Evolutionary conservation across 2,113 vertebrate genomes (phyloP).

Genomic region (Ursus arctos): DNA sequence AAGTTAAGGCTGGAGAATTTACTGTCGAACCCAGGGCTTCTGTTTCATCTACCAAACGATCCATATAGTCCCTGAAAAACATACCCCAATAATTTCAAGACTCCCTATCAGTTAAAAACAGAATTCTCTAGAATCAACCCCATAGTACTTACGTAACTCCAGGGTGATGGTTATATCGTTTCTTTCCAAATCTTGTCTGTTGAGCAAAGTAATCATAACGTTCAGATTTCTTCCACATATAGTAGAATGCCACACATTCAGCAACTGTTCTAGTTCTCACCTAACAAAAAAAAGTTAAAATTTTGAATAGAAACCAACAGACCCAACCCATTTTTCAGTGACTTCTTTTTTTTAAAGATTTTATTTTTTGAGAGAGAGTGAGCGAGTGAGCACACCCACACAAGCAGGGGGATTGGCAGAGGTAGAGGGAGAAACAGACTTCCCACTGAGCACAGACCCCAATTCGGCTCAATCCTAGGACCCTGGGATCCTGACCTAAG

Average conservation of each 20-base stretch:
- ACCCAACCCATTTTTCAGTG: background rate
- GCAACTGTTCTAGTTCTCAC: slow-evolving; percentile 96
- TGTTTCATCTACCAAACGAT: slow-evolving; percentile 97
- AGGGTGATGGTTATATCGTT: slow-evolving; percentile 97
- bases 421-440: background rate
- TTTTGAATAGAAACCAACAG: background rate
- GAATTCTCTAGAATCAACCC: background rate
- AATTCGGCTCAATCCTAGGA: no score
- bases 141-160: slow-evolving; percentile 96
- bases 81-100: background rate
- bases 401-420: background rate
- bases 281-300: slow-evolving; percentile 81
- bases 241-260: slow-evolving; percentile 99
- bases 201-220: slow-evolving; percentile 98
- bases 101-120: background rate
- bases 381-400: no score
- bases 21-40: slow-evolving; percentile 94
- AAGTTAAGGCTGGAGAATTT: slow-evolving; percentile 93
- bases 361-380: background rate
- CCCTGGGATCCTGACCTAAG: no score
- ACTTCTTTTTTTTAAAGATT: background rate
- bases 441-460: no score
- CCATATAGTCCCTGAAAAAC: slow-evolving; percentile 96
- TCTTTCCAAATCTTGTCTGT: slow-evolving; percentile 98
- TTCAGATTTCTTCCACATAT: slow-evolving; percentile 99